These are phyloP conservation scores for Lacerta bilineata DNA, from an alignment of 2,797 vertebrate genomes.

Conservation along the genomic window DNA sequence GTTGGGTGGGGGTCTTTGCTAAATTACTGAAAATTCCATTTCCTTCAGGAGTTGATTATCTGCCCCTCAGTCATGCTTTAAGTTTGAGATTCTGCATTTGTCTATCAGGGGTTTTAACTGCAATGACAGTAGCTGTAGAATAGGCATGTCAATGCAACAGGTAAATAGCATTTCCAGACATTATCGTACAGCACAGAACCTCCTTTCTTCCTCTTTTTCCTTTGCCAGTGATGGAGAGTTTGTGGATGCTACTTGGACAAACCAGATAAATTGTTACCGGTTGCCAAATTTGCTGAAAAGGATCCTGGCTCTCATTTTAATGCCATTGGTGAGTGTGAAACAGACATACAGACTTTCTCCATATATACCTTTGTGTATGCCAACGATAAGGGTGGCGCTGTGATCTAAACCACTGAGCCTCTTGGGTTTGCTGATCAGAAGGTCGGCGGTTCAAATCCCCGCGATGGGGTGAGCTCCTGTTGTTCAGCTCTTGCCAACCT, in stretches of 20 bases:
- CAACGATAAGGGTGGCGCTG: not conserved
- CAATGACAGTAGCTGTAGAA: not conserved
- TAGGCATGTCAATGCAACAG: not conserved
- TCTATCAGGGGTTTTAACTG: not conserved
- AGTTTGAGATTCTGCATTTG: not conserved
- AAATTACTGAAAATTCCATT: too few relatives aligned
- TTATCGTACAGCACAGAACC: not conserved
- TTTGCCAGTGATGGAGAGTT: constrained; percentile 81
- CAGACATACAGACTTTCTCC: not conserved
- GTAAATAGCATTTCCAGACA: not conserved
- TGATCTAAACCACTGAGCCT: too few relatives aligned
- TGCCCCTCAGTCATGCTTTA: not conserved
- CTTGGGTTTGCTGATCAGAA: too few relatives aligned
- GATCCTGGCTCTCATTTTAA: constrained; percentile 79
- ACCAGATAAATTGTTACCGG: constrained; percentile 72
- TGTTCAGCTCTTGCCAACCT: too few relatives aligned
- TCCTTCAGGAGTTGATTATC: not conserved
- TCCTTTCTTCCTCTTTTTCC: constrained; percentile 17
- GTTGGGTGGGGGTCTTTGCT: too few relatives aligned
- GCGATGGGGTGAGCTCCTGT: too few relatives aligned
- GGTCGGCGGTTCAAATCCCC: too few relatives aligned
- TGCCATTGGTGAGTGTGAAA: constrained; percentile 83
- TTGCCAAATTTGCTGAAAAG: constrained; percentile 83
- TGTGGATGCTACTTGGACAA: constrained; percentile 79
- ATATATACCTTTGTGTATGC: not conserved